phyloP scores from a whole-genome alignment of 2,888 invertebrate species.

The Criorhina ranunculi region DNA sequence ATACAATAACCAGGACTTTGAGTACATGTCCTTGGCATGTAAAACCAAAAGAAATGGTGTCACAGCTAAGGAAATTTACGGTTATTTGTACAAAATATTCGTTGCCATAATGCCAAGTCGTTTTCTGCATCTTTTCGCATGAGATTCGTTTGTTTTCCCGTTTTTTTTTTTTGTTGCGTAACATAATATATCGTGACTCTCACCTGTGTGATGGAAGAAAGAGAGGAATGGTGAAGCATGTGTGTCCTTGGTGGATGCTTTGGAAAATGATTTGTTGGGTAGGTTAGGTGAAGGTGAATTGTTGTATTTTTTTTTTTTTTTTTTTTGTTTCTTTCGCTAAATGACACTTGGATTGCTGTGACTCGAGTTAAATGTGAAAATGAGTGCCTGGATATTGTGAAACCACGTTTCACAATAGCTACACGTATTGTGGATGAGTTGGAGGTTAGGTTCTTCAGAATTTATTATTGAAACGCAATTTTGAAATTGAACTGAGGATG shows the following conservation, averaged over 20 bases:
- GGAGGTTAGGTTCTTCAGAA: not conserved
- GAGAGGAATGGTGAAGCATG: constrained; percentile 16
- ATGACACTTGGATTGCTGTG: constrained; percentile 30
- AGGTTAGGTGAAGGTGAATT: constrained; percentile 33
- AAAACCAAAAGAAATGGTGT: constrained; percentile 12
- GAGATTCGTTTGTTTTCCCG: constrained; percentile 28
- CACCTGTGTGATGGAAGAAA: not conserved
- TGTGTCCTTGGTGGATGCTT: constrained; percentile 61
- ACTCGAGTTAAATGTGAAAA: constrained; percentile 22
- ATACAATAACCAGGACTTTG: constrained; percentile 28
- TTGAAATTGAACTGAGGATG: not conserved
- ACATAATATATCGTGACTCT: not conserved
- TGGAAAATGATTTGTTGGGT: constrained; percentile 57
- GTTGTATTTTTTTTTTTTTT: constrained; percentile 30
- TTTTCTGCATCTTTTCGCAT: constrained; percentile 41
- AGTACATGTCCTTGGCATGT: constrained; percentile 43
- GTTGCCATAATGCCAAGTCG: constrained; percentile 35
- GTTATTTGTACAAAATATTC: constrained; percentile 62
- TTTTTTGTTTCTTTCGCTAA: not conserved
- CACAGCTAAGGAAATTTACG: constrained; percentile 51
- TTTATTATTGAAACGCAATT: constrained; percentile 3
- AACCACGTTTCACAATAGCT: not conserved
- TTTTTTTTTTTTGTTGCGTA: constrained; percentile 8
- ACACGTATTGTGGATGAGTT: not conserved
- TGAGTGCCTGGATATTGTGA: constrained; percentile 11